A percentile compares a stretch with the other conserved stretches of the same genome.
phyloP scores from a whole-genome alignment of 2,888 invertebrate genomes.

The Rotaria sp. region DNA sequence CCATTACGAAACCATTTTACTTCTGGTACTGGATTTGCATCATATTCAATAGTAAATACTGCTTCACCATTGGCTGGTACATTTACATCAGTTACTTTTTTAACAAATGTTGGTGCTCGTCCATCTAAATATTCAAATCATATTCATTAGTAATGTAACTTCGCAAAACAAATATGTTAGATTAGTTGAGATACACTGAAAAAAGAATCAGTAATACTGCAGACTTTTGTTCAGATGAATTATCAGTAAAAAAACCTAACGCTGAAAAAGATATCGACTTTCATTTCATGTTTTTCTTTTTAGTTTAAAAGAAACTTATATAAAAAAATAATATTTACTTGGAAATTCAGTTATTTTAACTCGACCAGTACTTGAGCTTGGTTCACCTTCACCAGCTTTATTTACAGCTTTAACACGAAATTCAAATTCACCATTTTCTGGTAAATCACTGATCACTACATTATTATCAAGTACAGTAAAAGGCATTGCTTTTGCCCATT shows the following conservation, averaged over 20 bases:
- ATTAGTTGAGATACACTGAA: no score
- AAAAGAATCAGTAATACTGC: no score
- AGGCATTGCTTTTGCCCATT: slow-evolving; percentile 90
- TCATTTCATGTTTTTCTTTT: no score
- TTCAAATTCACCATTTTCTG: slow-evolving; percentile 84
- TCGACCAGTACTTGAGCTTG: slow-evolving; percentile 82
- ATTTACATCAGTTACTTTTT: slow-evolving; percentile 48
- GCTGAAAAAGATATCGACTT: no score
- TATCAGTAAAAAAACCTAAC: no score
- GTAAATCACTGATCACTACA: slow-evolving; percentile 76
- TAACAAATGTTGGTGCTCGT: slow-evolving; percentile 80
- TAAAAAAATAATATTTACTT: slow-evolving; percentile 45
- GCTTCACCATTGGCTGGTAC: slow-evolving; percentile 51
- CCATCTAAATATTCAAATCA: slow-evolving; percentile 57
- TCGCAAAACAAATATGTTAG: no score
- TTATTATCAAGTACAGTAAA: slow-evolving; percentile 79
- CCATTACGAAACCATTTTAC: slow-evolving; percentile 52
- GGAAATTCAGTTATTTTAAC: slow-evolving; percentile 67
- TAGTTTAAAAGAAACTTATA: neutral
- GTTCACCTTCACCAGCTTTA: slow-evolving; percentile 86
- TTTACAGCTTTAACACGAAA: slow-evolving; percentile 91
- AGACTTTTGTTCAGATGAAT: no score
- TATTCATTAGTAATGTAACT: neutral
- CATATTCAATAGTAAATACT: slow-evolving; percentile 45
- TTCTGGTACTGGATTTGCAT: slow-evolving; percentile 45